Evolutionary conservation across 2,888 invertebrate genomes (phyloP).

Genomic region (Listrodromus nycthemerus): DNA sequence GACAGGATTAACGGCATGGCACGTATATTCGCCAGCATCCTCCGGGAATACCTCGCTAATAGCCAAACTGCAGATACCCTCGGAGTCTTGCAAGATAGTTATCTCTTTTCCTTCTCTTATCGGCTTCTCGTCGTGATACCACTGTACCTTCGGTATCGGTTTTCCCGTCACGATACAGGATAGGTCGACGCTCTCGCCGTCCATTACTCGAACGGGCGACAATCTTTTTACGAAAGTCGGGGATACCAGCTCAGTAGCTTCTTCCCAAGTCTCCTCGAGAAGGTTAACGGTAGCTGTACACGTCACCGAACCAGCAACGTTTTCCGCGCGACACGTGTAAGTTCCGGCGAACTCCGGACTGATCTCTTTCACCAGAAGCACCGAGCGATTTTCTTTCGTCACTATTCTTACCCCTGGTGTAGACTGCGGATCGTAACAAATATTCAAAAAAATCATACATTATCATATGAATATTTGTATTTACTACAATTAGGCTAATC

Average conservation of each 20-base stretch:
- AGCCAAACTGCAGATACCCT: conserved; percentile 92
- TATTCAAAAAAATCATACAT: not conserved
- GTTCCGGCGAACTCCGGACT: conserved; percentile 90
- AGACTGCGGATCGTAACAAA: conserved; percentile 80
- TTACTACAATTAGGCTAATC: too few species aligned
- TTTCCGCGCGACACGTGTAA: conserved; percentile 95
- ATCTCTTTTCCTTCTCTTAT: conserved; percentile 92
- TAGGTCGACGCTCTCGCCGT: conserved; percentile 93
- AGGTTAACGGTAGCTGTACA: conserved; percentile 91
- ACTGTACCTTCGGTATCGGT: conserved; percentile 92
- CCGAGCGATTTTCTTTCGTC: conserved; percentile 91
- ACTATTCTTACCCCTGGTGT: conserved; percentile 90
- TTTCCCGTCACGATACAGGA: conserved; percentile 91
- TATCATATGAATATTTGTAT: too few species aligned
- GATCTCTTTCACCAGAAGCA: conserved; percentile 91
- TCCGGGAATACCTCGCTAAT: conserved; percentile 96
- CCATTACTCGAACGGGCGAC: conserved; percentile 92
- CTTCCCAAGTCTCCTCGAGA: conserved; percentile 87
- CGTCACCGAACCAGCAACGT: conserved; percentile 95
- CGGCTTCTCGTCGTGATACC: conserved; percentile 91
- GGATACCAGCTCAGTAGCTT: conserved; percentile 87
- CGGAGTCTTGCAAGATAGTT: conserved; percentile 89
- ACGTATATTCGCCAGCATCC: conserved; percentile 94
- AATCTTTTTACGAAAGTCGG: conserved; percentile 92
- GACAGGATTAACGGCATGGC: conserved; percentile 92